These are phyloP conservation scores for Drosophila repleta DNA, from an alignment of 1,140 invertebrate genomes.

Conservation along the genomic window DNA sequence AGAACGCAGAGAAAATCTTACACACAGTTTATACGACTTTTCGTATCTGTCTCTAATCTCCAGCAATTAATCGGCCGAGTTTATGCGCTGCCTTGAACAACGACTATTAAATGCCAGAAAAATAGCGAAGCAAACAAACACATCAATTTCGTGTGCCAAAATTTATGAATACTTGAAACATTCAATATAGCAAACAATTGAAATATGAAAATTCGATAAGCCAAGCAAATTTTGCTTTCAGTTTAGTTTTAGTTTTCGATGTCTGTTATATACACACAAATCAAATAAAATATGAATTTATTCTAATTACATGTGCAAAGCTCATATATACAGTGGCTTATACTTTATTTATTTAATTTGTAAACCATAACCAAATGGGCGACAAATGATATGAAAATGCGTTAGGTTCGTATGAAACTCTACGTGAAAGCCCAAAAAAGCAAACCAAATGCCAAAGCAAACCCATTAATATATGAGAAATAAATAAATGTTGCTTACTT, in stretches of 20 bases:
- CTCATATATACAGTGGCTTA: slow-evolving; percentile 6
- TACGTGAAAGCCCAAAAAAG: slow-evolving; percentile 47
- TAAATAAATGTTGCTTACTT: slow-evolving; percentile 86
- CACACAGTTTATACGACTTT: slow-evolving; percentile 21
- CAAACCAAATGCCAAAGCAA: slow-evolving; percentile 13
- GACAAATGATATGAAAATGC: slow-evolving; percentile 29
- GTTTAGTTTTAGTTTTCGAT: no score
- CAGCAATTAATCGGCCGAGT: slow-evolving; percentile 55
- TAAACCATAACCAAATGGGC: slow-evolving; percentile 59
- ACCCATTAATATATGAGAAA: slow-evolving; percentile 24
- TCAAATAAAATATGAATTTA: neutral
- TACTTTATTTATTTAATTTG: neutral
- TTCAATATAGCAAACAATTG: slow-evolving; percentile 14
- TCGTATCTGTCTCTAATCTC: slow-evolving; percentile 42
- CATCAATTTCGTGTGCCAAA: slow-evolving; percentile 41
- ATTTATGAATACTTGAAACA: slow-evolving; percentile 34
- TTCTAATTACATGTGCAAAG: neutral
- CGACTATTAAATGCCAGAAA: slow-evolving; percentile 44
- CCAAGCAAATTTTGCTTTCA: neutral
- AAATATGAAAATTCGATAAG: slow-evolving; percentile 11
- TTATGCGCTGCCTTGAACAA: slow-evolving; percentile 40
- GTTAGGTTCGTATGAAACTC: slow-evolving; percentile 46
- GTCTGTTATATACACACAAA: neutral
- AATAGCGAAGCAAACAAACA: slow-evolving; percentile 26
- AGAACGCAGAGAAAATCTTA: slow-evolving; percentile 10